Evolutionary conservation across 1,140 invertebrate species (phyloP).

Genomic region (Drosophila truncata): DNA sequence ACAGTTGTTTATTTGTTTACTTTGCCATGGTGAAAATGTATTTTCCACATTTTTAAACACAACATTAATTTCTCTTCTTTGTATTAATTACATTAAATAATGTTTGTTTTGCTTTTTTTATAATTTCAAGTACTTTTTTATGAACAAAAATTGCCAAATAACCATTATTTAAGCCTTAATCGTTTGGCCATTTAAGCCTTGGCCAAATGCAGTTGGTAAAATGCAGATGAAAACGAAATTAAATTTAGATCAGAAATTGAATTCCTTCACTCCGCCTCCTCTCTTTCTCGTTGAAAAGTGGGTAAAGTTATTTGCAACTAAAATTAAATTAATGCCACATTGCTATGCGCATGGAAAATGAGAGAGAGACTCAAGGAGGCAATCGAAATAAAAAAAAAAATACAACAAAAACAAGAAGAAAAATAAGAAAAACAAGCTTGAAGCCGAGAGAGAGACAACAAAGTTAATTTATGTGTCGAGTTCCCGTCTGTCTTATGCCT

Average conservation of each 20-base stretch:
- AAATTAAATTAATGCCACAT: conserved; percentile 66
- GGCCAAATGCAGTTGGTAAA: conserved; percentile 24
- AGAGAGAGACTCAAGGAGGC: conserved; percentile 16
- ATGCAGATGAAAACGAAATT: conserved; percentile 6
- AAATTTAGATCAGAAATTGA: conserved; percentile 21
- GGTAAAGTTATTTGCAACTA: conserved; percentile 40
- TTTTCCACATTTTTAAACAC: not conserved
- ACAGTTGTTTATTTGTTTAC: not conserved
- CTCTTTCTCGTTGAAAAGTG: not conserved
- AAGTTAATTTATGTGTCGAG: conserved; percentile 70
- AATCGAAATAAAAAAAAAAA: conserved; percentile 26
- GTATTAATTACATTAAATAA: not conserved
- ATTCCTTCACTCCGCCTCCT: not conserved
- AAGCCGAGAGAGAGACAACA: conserved; percentile 18
- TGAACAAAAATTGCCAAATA: conserved; percentile 7
- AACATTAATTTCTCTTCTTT: not conserved
- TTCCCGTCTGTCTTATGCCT: conserved; percentile 17
- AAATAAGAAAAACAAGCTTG: conserved; percentile 5
- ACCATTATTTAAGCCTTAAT: conserved; percentile 12
- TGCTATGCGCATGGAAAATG: conserved; percentile 54
- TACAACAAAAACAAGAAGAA: not conserved
- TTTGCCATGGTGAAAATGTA: not conserved
- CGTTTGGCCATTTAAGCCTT: not conserved
- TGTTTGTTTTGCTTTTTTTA: not conserved
- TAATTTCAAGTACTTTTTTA: not conserved